Evolutionary conservation across 1,140 invertebrate species (phyloP).

Genomic region (Caenorhabditis briggsae): DNA sequence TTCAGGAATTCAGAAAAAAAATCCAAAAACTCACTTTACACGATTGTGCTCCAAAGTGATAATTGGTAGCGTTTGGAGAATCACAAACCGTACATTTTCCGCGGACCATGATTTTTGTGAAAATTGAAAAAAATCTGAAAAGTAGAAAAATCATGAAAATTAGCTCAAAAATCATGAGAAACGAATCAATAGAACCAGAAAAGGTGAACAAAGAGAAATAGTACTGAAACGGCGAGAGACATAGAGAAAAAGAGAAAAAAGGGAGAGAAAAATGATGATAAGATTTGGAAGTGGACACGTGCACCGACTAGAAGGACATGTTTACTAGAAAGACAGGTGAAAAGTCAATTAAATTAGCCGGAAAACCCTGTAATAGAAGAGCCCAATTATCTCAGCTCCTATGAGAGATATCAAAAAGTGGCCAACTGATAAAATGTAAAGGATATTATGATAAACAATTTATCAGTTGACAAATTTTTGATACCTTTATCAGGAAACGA

Average conservation of each 20-base stretch:
- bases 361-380: too few relatives aligned
- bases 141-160: background rate
- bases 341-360: too few relatives aligned
- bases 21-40: background rate
- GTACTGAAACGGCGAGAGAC: background rate
- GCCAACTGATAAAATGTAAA: too few relatives aligned
- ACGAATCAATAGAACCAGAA: background rate
- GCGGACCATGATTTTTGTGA: background rate
- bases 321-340: background rate
- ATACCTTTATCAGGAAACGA: too few relatives aligned
- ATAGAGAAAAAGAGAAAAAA: background rate
- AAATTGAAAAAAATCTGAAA: background rate
- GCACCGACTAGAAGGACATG: background rate
- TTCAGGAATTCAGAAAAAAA: background rate
- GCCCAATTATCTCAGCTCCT: too few relatives aligned
- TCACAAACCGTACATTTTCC: constrained; percentile 33
- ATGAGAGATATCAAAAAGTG: too few relatives aligned
- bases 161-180: background rate
- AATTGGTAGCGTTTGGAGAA: constrained; percentile 24
- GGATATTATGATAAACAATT: too few relatives aligned
- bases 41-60: constrained; percentile 33
- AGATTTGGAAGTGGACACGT: background rate
- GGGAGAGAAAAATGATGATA: background rate
- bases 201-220: background rate
- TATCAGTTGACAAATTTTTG: too few relatives aligned